Evolutionary conservation across 2,113 vertebrate genomes (phyloP), one percentile per base, ranked within the genome.

Genomic region (Macrotis lagotis): DNA sequence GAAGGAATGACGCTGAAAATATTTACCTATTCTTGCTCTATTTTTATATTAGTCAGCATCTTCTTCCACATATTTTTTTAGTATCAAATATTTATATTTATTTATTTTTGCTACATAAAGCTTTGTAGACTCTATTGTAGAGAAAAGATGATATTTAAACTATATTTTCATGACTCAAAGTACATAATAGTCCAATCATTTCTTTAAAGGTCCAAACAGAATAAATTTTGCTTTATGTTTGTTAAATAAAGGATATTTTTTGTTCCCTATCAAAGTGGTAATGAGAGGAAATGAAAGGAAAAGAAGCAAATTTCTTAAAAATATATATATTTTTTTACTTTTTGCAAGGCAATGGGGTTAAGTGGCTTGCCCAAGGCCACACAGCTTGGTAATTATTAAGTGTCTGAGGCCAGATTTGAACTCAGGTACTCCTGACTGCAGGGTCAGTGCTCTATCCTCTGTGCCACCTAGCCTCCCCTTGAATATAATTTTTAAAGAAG

Each of bases 61-160:
- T 55, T 26, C 55, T 90, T 90, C 51, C 28, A 94, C 91, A 92
- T 9, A n/a, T 51, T 47, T n/a, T 91, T 88, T 31, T 91, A 74
- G n/a, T 48, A 48, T 94, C 0, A 90, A 8, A 49, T 51, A 1
- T 25, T 88, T 50, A 31, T 50, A 6, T 25, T 47, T 83, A 12
- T 2, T 25, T 49, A 25, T 90, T 92, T 51, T 92, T 90, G 12
- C 25, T 31, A 1, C 28, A 47, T 26, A 7, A 83, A 44, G 24
- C 8, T 7, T 22, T 25, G 12, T 51, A 51, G 90, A 90, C 28
- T 4, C 31, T 4, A 44, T 12, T 3, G 16, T 51, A 44, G 3
- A 74, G 92, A 28, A 49, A 74, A 90, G 51, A 66, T 28, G n/a
- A 51, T 49, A 22, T 51, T 48, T 28, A 91, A 91, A 88, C 48